phyloP scores from a whole-genome alignment of 2,113 vertebrate genomes.

The Nerophis lumbriciformis region DNA sequence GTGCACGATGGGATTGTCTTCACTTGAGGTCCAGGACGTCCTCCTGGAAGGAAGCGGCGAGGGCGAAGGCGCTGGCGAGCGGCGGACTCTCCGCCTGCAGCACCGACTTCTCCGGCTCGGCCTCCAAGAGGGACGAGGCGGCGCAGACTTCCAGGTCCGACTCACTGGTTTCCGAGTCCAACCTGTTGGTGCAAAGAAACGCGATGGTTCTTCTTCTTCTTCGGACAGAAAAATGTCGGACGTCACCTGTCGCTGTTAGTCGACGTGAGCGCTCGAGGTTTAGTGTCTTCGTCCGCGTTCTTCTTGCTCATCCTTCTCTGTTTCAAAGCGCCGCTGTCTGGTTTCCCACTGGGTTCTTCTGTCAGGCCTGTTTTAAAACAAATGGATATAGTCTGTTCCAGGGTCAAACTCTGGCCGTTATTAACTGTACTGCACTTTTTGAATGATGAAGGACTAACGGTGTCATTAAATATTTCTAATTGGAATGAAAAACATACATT shows the following conservation, averaged over 20 bases:
- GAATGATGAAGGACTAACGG: too few species aligned
- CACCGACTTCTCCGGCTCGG: constrained; percentile 60
- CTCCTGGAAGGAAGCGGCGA: constrained; percentile 82
- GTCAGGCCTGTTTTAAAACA: constrained; percentile 71
- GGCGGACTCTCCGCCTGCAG: constrained; percentile 73
- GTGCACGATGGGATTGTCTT: constrained; percentile 70
- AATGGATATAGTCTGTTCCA: too few species aligned
- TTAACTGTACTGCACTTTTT: too few species aligned
- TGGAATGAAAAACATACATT: too few species aligned
- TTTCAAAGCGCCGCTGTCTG: constrained; percentile 78
- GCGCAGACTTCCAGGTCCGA: constrained; percentile 70
- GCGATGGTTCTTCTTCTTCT: not conserved
- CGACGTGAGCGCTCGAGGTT: constrained; percentile 74
- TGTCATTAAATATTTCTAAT: too few species aligned
- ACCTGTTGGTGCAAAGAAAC: constrained; percentile 59
- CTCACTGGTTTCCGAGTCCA: constrained; percentile 76
- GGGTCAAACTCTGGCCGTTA: too few species aligned
- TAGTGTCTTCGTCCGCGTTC: constrained; percentile 75
- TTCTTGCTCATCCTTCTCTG: constrained; percentile 79
- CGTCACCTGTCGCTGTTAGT: constrained; percentile 87
- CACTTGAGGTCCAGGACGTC: constrained; percentile 93
- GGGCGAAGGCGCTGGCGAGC: constrained; percentile 71
- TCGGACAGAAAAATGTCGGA: not conserved
- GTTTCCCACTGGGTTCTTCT: constrained; percentile 78
- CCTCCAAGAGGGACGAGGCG: constrained; percentile 74